phyloP scores from a whole-genome alignment of 2,113 vertebrate species.

The Fulica atra region DNA sequence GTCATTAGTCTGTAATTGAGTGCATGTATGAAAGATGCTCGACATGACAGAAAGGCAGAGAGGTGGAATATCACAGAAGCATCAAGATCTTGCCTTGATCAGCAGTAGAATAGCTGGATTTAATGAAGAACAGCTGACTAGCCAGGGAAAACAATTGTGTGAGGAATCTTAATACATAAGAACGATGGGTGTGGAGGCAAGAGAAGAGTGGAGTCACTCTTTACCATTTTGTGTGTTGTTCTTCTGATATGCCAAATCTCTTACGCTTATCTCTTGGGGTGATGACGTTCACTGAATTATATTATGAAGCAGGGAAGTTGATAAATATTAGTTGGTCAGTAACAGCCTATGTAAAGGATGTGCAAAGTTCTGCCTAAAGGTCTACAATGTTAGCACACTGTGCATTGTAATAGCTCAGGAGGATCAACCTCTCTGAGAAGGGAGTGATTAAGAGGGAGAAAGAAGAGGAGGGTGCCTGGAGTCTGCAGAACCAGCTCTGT shows the following conservation, averaged over 20 bases:
- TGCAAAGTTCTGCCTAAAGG: no score
- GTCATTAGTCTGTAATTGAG: neutral
- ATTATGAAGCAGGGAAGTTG: neutral
- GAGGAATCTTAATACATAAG: neutral
- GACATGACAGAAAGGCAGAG: neutral
- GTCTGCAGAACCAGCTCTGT: no score
- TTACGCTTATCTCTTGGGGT: neutral
- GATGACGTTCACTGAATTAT: neutral
- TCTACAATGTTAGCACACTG: no score
- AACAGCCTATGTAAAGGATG: no score
- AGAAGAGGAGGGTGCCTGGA: no score
- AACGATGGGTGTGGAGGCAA: neutral
- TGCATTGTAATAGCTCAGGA: no score
- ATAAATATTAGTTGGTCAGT: no score
- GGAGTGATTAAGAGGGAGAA: no score
- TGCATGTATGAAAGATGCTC: neutral
- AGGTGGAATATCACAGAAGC: neutral
- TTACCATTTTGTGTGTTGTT: neutral
- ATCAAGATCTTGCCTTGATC: neutral
- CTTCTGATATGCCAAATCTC: neutral
- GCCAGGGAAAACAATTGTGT: neutral
- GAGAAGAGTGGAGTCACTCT: neutral
- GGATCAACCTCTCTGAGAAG: no score
- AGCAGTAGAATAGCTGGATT: neutral
- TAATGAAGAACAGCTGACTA: neutral